Conservation (phyloP, 2,797 vertebrate genomes). For the Macroramphosus scolopax region DNA sequence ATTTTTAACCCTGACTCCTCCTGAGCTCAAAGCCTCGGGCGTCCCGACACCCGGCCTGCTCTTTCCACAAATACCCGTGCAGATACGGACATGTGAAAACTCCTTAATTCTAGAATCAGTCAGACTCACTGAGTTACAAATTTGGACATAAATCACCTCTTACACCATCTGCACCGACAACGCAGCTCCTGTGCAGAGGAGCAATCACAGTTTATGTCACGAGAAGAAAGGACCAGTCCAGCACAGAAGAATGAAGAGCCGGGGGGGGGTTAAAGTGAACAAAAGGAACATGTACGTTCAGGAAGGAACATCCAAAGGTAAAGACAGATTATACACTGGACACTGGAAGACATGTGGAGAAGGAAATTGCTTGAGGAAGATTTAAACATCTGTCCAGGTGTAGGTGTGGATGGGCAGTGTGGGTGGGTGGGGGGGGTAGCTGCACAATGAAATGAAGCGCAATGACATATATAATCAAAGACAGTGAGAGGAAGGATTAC, state of each 20-base stretch:
- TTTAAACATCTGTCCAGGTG: slow-evolving; percentile 16
- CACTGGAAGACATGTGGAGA: slow-evolving; percentile 1
- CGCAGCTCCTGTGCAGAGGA: no score
- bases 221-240: slow-evolving; percentile 17
- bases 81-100: no score
- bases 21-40: slow-evolving; percentile 31
- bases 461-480: slow-evolving; percentile 70
- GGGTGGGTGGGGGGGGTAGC: slow-evolving; percentile 3
- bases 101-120: no score
- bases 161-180: no score
- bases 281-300: slow-evolving; percentile 27
- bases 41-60: slow-evolving; percentile 28
- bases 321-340: slow-evolving; percentile 11
- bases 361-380: slow-evolving; percentile 17
- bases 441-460: slow-evolving; percentile 34
- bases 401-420: slow-evolving; percentile 16
- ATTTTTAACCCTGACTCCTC: slow-evolving; percentile 38
- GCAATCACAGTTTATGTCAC: no score
- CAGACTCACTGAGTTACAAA: no score
- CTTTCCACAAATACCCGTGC: no score
- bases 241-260: slow-evolving; percentile 20
- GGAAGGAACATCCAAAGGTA: slow-evolving; percentile 31
- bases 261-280: slow-evolving; percentile 13
- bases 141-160: no score
- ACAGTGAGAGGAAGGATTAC: slow-evolving; percentile 67